phyloP scores from a whole-genome alignment of 1,140 invertebrate species.

The Lepidurus arcticus region DNA sequence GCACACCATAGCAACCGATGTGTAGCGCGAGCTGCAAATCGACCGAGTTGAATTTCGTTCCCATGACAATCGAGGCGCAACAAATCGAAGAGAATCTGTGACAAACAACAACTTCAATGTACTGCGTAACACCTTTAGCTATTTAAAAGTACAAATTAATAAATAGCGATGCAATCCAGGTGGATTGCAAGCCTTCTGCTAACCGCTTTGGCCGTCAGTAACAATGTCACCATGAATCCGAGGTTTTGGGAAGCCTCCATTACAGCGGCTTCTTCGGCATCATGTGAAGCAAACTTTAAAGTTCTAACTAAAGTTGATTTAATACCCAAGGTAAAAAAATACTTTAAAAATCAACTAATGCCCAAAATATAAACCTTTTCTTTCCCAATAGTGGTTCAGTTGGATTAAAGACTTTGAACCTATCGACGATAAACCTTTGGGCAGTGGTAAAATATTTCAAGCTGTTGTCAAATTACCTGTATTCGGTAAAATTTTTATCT shows the following conservation, averaged over 20 bases:
- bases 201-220: neutral
- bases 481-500: neutral
- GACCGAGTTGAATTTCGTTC: too few species aligned
- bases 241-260: slow-evolving; percentile 5
- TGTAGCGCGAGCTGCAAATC: too few species aligned
- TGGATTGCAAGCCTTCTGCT: neutral
- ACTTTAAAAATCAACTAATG: neutral
- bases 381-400: neutral
- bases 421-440: neutral
- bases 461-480: neutral
- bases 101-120: too few species aligned
- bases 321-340: neutral
- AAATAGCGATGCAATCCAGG: neutral
- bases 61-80: too few species aligned
- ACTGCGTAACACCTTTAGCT: too few species aligned
- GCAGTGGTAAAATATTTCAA: neutral
- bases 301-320: neutral
- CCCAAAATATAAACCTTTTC: neutral
- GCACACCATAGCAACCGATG: too few species aligned
- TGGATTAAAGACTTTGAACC: neutral
- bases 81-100: too few species aligned
- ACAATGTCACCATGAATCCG: neutral
- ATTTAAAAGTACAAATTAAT: neutral
- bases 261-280: neutral
- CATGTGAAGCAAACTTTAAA: neutral